Evolutionary conservation across 2,113 vertebrate genomes (phyloP).

Genomic region (Willisornis vidua): DNA sequence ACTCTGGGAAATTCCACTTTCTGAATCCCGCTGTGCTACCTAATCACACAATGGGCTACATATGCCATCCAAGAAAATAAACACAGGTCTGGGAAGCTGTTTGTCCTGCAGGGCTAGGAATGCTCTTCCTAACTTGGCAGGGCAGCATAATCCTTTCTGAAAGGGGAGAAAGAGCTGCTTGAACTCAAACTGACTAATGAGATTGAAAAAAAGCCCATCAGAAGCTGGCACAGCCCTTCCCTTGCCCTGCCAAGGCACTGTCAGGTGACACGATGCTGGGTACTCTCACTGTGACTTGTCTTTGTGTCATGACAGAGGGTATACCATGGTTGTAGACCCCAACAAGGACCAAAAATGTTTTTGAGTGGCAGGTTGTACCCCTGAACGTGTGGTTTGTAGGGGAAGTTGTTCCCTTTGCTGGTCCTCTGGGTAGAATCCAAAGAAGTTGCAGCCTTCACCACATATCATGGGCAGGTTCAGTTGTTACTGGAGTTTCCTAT

Average conservation of each 20-base stretch:
- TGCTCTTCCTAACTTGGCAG: slow-evolving; percentile 69
- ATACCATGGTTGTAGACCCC: neutral
- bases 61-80: slow-evolving; percentile 72
- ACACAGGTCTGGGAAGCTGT: slow-evolving; percentile 67
- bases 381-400: neutral
- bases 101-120: slow-evolving; percentile 69
- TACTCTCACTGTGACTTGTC: neutral
- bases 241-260: neutral
- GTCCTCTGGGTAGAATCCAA: neutral
- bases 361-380: neutral
- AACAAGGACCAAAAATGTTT: neutral
- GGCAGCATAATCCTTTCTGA: slow-evolving; percentile 58
- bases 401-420: neutral
- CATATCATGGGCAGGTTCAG: neutral
- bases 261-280: neutral
- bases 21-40: slow-evolving; percentile 48
- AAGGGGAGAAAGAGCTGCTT: slow-evolving; percentile 59
- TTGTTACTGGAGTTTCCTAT: neutral
- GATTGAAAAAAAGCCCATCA: slow-evolving; percentile 51
- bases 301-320: neutral
- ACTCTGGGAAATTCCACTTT: slow-evolving; percentile 65
- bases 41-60: slow-evolving; percentile 70
- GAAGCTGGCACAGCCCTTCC: slow-evolving; percentile 2
- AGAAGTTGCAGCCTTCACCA: neutral
- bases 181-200: slow-evolving; percentile 59